These are phyloP conservation scores for Phortica okadai DNA, from an alignment of 2,888 invertebrate species.

Conservation along the genomic window DNA sequence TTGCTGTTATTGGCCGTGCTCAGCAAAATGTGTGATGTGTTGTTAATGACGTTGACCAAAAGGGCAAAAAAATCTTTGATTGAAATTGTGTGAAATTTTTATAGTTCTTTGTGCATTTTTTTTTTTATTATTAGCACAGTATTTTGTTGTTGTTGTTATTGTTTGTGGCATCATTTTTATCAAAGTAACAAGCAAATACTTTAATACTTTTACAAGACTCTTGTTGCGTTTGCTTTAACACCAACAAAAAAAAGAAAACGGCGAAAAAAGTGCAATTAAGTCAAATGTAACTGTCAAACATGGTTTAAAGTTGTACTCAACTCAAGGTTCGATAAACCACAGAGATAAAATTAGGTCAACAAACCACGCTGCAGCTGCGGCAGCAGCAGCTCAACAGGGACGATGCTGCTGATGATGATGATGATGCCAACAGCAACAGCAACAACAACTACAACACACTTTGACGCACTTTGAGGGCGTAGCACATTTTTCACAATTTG, in stretches of 20 bases:
- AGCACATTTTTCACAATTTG: neutral
- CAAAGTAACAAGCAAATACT: no score
- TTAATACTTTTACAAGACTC: no score
- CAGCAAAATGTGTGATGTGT: no score
- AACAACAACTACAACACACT: slow-evolving; percentile 1
- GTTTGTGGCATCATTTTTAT: no score
- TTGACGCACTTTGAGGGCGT: slow-evolving; percentile 11
- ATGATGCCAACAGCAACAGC: neutral
- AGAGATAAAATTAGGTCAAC: slow-evolving; percentile 15
- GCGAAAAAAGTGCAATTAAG: neutral
- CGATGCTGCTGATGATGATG: neutral
- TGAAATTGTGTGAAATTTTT: neutral
- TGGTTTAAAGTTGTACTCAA: neutral
- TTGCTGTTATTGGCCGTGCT: no score
- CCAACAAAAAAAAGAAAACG: neutral
- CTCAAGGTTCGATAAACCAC: slow-evolving; percentile 12
- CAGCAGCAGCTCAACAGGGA: neutral
- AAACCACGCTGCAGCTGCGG: neutral
- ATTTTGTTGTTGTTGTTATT: no score
- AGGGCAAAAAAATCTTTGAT: neutral
- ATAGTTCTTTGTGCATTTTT: neutral
- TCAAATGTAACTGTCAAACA: no score
- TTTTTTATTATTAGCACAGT: no score
- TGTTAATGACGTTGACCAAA: no score
- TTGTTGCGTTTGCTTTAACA: no score